Evolutionary conservation across 2,888 invertebrate genomes (phyloP).

Genomic region (Mylabris sibirica): DNA sequence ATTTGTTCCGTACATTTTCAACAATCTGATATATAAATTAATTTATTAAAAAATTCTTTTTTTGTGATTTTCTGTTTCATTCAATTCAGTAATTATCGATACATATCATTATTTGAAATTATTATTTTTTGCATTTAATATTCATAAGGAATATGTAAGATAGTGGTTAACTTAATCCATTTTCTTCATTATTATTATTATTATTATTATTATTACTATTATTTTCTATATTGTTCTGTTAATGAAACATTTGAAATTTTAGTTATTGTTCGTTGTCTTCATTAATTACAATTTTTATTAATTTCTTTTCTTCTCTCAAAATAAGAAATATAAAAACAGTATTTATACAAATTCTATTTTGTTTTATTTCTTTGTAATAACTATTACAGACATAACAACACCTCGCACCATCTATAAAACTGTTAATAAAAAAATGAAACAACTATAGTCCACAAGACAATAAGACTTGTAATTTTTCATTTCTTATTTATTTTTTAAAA

Average conservation of each 20-base stretch:
- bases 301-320: slow-evolving; percentile 19
- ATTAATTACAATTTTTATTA: slow-evolving; percentile 26
- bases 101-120: slow-evolving; percentile 36
- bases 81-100: slow-evolving; percentile 30
- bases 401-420: slow-evolving; percentile 16
- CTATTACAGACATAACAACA: slow-evolving; percentile 5
- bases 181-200: slow-evolving; percentile 15
- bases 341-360: slow-evolving; percentile 36
- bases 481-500: slow-evolving; percentile 14
- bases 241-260: slow-evolving; percentile 28
- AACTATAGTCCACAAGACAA: slow-evolving; percentile 24
- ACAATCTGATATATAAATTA: not conserved
- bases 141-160: slow-evolving; percentile 24
- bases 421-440: slow-evolving; percentile 8
- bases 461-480: slow-evolving; percentile 21
- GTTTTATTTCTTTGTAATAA: slow-evolving; percentile 33
- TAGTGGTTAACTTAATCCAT: slow-evolving; percentile 20
- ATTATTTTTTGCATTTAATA: slow-evolving; percentile 33
- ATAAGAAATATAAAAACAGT: slow-evolving; percentile 37
- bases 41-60: slow-evolving; percentile 20
- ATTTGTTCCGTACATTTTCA: not conserved
- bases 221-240: slow-evolving; percentile 22
- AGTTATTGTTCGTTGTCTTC: slow-evolving; percentile 25
- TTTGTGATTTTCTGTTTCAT: slow-evolving; percentile 24
- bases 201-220: too few relatives aligned